These are phyloP conservation scores for Ypsolopha sequella DNA, from an alignment of 2,888 invertebrate species.

Conservation along the genomic window DNA sequence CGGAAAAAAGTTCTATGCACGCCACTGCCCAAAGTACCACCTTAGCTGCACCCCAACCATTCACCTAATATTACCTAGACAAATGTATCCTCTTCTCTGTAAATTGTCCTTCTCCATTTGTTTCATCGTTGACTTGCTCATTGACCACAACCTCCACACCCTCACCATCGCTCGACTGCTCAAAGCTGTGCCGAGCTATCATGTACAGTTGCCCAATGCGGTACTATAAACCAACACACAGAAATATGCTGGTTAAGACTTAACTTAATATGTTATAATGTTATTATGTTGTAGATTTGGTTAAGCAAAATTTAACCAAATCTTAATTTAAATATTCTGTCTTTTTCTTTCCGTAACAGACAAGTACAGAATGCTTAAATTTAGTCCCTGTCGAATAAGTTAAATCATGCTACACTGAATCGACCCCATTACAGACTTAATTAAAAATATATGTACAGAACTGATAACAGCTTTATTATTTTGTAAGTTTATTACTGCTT, in stretches of 20 bases:
- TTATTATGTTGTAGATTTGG: neutral
- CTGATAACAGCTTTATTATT: too few species aligned
- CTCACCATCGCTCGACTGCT: constrained; percentile 90
- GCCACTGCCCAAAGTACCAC: too few species aligned
- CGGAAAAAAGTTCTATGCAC: too few species aligned
- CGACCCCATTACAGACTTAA: neutral
- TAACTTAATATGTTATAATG: neutral
- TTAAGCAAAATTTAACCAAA: neutral
- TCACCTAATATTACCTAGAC: constrained; percentile 73
- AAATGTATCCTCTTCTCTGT: constrained; percentile 93
- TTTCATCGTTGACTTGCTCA: constrained; percentile 81
- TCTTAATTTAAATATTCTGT: too few species aligned
- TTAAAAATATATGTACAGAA: too few species aligned
- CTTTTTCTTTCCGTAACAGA: too few species aligned
- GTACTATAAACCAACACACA: constrained; percentile 73
- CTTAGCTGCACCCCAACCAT: too few species aligned
- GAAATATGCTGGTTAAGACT: neutral
- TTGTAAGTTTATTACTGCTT: too few species aligned
- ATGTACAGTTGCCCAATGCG: constrained; percentile 93
- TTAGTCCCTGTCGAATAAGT: too few species aligned
- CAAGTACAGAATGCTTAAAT: too few species aligned
- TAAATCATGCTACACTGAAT: neutral
- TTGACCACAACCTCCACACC: constrained; percentile 93
- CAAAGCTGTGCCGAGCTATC: constrained; percentile 94
- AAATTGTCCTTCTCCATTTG: constrained; percentile 86